Evolutionary conservation across 2,797 vertebrate species (phyloP), one percentile per base, ranked within the genome.

Genomic region (Lindbergichthys nudifrons): DNA sequence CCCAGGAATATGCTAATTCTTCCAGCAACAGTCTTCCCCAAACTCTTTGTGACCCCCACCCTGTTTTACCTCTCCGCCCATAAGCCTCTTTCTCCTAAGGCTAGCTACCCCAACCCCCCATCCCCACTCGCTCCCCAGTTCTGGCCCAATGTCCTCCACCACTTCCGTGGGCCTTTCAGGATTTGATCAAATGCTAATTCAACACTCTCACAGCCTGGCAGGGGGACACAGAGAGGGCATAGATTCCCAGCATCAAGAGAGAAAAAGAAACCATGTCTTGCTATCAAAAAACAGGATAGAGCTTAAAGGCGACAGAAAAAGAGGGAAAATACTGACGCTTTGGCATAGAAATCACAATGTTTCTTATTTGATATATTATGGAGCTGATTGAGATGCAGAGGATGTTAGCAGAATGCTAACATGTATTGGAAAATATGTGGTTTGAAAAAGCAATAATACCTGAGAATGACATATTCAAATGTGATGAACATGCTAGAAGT

Each of bases 171-270:
- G 85, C 83, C 83, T 92, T 93, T 92, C 89, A 92, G 76, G 67
- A 67, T 75, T 67, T 79, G 84, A 90, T 93, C 83, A 84, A 92
- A 93, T 92, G 88, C 87, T 89, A 92, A 92, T 94, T 89, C 85
- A 88, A 71, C 75, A 75, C 79, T 86, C 73, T 87, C 86, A 86
- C 84, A 87, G 89, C 48, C 79, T 83, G 79, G 86, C 80, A 83
- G 68, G 58, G 78, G 68, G 74, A 90, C 80, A 89, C 72, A 91
- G 86, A 90, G 84, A 88, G 59, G 65, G 83, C 81, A 91, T 85
- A 91, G 75, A 85, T 87, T 73, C 85, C 80, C 83, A 85, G 82
- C 73, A 83, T 68, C 58, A 56, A 84, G 43, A n/a, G 52, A 59
- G 46, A 46, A 14, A 51, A 43, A 66, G 41, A 73, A 32, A 68